These are phyloP conservation scores for Harpalus rubripes DNA, from an alignment of 2,888 invertebrate genomes.

Conservation along the genomic window DNA sequence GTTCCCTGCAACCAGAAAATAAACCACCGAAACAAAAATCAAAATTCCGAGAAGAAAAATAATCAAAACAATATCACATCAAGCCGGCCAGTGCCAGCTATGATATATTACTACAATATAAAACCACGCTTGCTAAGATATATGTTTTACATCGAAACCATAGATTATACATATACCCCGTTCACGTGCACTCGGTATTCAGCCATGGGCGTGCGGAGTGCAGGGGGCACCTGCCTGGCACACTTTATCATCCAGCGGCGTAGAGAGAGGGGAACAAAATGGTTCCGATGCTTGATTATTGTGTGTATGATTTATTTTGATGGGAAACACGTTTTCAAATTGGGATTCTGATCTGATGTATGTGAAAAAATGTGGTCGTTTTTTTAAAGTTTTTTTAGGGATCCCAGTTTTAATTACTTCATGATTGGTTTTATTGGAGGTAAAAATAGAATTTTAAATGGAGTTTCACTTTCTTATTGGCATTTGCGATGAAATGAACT, in stretches of 20 bases:
- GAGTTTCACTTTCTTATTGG: constrained; percentile 20
- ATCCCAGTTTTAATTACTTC: constrained; percentile 40
- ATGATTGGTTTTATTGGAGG: constrained; percentile 36
- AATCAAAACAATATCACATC: constrained; percentile 58
- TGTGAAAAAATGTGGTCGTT: constrained; percentile 62
- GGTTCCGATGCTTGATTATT: constrained; percentile 55
- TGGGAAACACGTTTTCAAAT: constrained; percentile 58
- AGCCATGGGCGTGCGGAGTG: constrained; percentile 34
- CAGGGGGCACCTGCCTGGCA: constrained; percentile 51
- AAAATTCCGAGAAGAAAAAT: constrained; percentile 54
- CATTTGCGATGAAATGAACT: background rate
- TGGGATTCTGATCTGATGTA: constrained; percentile 50
- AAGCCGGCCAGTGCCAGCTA: constrained; percentile 48
- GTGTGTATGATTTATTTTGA: constrained; percentile 56
- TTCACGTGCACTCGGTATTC: constrained; percentile 16
- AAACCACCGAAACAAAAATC: constrained; percentile 48
- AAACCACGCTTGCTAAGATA: constrained; percentile 53
- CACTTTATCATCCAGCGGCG: constrained; percentile 56
- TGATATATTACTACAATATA: constrained; percentile 59
- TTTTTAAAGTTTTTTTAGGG: constrained; percentile 23
- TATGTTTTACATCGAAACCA: constrained; percentile 59
- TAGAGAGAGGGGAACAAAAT: constrained; percentile 44
- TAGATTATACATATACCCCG: constrained; percentile 55
- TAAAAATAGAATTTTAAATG: constrained; percentile 47
- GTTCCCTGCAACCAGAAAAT: constrained; percentile 39